Evolutionary conservation across 2,113 vertebrate genomes (phyloP).

Genomic region (Mirounga angustirostris): DNA sequence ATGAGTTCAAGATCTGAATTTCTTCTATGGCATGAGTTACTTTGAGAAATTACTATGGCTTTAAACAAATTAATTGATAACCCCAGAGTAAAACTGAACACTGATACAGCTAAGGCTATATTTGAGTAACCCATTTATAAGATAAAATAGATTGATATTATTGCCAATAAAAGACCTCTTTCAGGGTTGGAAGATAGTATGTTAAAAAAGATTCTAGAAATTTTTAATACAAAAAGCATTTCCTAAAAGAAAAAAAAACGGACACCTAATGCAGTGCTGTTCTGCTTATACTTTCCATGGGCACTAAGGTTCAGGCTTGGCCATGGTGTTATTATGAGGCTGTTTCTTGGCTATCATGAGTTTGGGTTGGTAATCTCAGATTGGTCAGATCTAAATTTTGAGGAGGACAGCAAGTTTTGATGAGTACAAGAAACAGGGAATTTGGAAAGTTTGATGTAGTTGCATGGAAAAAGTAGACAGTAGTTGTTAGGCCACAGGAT

Average conservation of each 20-base stretch:
- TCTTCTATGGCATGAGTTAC: background rate
- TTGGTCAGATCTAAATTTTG: background rate
- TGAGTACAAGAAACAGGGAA: background rate
- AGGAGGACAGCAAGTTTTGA: background rate
- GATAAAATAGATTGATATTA: background rate
- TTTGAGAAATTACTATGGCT: background rate
- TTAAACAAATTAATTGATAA: constrained; percentile 35
- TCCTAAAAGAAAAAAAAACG: background rate
- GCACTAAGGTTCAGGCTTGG: background rate
- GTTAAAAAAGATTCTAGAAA: background rate
- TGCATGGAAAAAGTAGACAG: background rate
- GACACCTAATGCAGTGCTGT: background rate
- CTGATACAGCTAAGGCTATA: background rate
- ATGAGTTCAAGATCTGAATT: background rate
- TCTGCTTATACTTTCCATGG: background rate
- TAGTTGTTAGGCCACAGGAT: background rate
- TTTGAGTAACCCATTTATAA: background rate
- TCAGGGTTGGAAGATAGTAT: background rate
- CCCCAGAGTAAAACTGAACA: background rate
- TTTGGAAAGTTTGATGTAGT: background rate
- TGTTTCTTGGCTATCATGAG: background rate
- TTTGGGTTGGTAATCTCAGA: background rate
- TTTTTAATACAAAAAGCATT: background rate
- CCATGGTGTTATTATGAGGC: background rate
- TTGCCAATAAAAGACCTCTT: background rate